Evolutionary conservation across 2,113 vertebrate species (phyloP).

Genomic region (Okapia johnstoni): DNA sequence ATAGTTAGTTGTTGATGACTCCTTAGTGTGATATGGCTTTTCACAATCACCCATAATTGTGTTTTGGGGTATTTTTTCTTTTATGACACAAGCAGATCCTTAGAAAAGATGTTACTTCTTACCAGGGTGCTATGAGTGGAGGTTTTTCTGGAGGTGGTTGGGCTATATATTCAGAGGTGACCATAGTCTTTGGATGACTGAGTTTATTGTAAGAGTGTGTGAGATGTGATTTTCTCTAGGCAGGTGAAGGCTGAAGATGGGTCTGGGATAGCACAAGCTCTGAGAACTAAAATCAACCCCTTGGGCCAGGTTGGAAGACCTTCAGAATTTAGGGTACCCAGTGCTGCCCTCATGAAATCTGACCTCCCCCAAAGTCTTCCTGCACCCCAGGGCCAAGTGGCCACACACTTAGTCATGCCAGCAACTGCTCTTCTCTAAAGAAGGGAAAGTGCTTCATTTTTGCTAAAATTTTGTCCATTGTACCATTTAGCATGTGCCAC

Average conservation of each 20-base stretch:
- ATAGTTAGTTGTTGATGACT: neutral
- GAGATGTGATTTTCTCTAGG: neutral
- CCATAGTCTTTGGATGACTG: neutral
- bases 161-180: neutral
- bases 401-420: neutral
- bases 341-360: neutral
- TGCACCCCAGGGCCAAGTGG: neutral
- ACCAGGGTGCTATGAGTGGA: neutral
- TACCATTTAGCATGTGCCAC: neutral
- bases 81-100: neutral
- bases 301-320: neutral
- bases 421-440: neutral
- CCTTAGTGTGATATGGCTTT: neutral
- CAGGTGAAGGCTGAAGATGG: neutral
- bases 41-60: neutral
- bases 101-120: neutral
- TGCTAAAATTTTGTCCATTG: neutral
- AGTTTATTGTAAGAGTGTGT: neutral
- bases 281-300: neutral
- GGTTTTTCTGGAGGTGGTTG: neutral
- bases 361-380: neutral
- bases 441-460: slow-evolving; percentile 37
- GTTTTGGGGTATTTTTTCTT: neutral
- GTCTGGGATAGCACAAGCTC: neutral
- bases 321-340: neutral